Evolutionary conservation across 2,888 invertebrate genomes (phyloP).

Genomic region (Drosophila colorata): DNA sequence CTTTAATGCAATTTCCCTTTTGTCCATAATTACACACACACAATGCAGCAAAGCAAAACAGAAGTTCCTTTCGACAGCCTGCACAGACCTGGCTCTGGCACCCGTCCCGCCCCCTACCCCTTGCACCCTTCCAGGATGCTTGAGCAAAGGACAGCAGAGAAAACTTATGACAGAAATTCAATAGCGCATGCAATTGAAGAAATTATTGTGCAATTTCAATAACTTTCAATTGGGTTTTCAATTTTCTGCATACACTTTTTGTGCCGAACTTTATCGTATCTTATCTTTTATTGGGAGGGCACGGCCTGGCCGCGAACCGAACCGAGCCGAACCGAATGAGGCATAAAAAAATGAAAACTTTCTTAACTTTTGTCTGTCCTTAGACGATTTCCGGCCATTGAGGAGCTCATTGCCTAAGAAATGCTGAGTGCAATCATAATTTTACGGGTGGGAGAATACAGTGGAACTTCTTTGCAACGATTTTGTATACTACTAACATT

Average conservation of each 20-base stretch:
- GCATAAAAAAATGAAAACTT: slow-evolving; percentile 65
- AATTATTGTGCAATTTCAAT: slow-evolving; percentile 82
- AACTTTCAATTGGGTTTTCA: slow-evolving; percentile 81
- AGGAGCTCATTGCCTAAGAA: slow-evolving; percentile 43
- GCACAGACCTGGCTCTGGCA: background rate
- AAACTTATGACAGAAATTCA: slow-evolving; percentile 75
- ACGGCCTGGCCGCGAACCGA: slow-evolving; percentile 7
- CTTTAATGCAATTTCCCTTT: slow-evolving; percentile 48
- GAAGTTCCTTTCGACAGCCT: slow-evolving; percentile 7
- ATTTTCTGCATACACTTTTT: slow-evolving; percentile 71
- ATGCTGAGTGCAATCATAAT: slow-evolving; percentile 43
- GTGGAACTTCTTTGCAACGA: slow-evolving; percentile 4
- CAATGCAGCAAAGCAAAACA: slow-evolving; percentile 43
- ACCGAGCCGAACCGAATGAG: slow-evolving; percentile 39
- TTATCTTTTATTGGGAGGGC: slow-evolving; percentile 44
- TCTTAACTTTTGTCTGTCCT: slow-evolving; percentile 51
- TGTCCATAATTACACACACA: slow-evolving; percentile 67
- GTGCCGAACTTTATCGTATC: slow-evolving; percentile 60
- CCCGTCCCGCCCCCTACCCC: background rate
- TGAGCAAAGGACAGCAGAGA: slow-evolving; percentile 24
- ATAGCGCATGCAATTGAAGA: slow-evolving; percentile 80
- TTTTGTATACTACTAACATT: background rate
- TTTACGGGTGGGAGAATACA: slow-evolving; percentile 1
- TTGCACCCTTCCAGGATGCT: slow-evolving; percentile 22
- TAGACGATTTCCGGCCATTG: slow-evolving; percentile 37